These are phyloP conservation scores for Orycteropus afer DNA, from an alignment of 2,113 vertebrate genomes.

Conservation along the genomic window DNA sequence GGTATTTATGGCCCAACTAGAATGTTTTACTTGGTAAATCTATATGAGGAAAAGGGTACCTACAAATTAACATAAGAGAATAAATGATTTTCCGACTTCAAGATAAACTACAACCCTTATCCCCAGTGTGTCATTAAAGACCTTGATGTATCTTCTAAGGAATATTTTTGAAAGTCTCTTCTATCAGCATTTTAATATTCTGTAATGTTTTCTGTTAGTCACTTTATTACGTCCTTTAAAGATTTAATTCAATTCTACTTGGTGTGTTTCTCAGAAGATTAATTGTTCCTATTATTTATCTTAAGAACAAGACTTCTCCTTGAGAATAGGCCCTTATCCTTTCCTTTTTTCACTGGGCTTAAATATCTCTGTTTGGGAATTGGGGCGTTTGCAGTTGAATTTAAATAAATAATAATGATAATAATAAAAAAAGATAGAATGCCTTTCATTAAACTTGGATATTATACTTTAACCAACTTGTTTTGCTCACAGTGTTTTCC, in stretches of 20 bases:
- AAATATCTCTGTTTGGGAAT: constrained; percentile 52
- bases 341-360: constrained; percentile 49
- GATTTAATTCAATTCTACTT: constrained; percentile 57
- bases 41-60: background rate
- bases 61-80: constrained; percentile 51
- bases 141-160: constrained; percentile 40
- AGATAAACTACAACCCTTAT: constrained; percentile 41
- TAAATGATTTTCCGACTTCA: constrained; percentile 60
- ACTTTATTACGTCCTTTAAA: constrained; percentile 66
- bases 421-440: background rate
- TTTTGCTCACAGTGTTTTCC: background rate
- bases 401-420: too few relatives aligned
- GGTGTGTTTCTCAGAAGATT: constrained; percentile 59
- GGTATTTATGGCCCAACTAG: background rate
- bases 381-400: background rate
- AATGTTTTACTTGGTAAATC: constrained; percentile 56
- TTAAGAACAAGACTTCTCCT: constrained; percentile 57
- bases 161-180: constrained; percentile 62
- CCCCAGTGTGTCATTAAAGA: constrained; percentile 35
- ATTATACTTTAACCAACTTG: constrained; percentile 9
- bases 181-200: constrained; percentile 56
- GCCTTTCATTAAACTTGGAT: background rate
- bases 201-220: constrained; percentile 64
- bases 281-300: constrained; percentile 58
- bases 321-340: background rate